phyloP scores from a whole-genome alignment of 2,888 invertebrate species.

The Troglohyphantes excavatus region DNA sequence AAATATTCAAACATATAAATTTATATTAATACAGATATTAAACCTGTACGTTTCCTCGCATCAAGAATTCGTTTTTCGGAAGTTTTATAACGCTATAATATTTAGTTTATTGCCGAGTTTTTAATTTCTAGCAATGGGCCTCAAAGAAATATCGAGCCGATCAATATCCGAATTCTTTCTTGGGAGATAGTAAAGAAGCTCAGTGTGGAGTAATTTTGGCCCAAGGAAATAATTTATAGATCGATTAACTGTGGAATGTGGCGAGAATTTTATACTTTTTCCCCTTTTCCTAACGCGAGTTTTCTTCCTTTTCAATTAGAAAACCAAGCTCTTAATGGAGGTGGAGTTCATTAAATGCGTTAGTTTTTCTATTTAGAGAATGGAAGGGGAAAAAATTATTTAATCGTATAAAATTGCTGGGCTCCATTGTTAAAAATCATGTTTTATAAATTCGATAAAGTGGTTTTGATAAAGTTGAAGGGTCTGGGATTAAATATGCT shows the following conservation, averaged over 20 bases:
- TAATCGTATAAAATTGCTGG: conserved; percentile 36
- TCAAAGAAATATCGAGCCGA: conserved; percentile 3
- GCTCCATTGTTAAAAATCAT: conserved; percentile 15
- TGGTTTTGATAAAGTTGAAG: background rate
- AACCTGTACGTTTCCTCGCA: too few species aligned
- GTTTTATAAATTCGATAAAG: background rate
- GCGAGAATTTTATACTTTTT: conserved; percentile 41
- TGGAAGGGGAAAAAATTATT: background rate
- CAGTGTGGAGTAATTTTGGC: conserved; percentile 48
- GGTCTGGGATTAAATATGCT: background rate
- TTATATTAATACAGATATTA: too few species aligned
- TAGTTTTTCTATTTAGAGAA: conserved; percentile 30
- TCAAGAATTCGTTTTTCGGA: too few species aligned
- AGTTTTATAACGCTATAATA: background rate
- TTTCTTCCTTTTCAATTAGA: conserved; percentile 49
- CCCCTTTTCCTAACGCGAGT: background rate
- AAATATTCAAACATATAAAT: too few species aligned
- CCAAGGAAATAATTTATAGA: conserved; percentile 56
- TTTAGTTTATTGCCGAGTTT: background rate
- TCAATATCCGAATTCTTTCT: conserved; percentile 56
- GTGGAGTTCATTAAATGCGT: conserved; percentile 32
- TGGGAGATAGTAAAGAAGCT: conserved; percentile 47
- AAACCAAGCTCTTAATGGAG: conserved; percentile 49
- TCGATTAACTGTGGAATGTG: conserved; percentile 49
- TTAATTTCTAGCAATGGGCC: background rate